Evolutionary conservation across 2,888 invertebrate genomes (phyloP).

Genomic region (Archips crataeganus): DNA sequence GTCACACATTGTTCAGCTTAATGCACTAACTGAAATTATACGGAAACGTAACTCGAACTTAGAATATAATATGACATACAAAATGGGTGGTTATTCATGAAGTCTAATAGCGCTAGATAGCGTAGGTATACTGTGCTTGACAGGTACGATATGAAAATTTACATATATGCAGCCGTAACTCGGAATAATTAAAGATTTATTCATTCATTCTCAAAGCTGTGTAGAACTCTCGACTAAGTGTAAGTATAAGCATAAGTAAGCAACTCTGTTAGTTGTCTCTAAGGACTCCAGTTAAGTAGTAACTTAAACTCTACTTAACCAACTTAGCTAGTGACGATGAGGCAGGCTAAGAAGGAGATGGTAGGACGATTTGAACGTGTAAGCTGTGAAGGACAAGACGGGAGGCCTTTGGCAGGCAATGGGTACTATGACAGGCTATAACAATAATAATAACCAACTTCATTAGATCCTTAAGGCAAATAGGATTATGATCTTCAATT

Average conservation of each 20-base stretch:
- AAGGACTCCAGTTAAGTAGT: neutral
- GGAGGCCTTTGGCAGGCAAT: too few relatives aligned
- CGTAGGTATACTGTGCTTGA: neutral
- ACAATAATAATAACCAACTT: neutral
- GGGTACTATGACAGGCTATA: too few relatives aligned
- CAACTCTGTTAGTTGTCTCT: neutral
- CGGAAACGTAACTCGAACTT: conserved; percentile 21
- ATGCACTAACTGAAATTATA: conserved; percentile 28
- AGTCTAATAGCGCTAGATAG: neutral
- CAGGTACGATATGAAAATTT: conserved; percentile 10
- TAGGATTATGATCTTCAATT: neutral
- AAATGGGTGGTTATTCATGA: conserved; percentile 26
- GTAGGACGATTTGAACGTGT: too few relatives aligned
- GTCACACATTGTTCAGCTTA: conserved; percentile 32
- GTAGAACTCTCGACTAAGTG: neutral
- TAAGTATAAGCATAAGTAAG: neutral
- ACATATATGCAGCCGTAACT: conserved; percentile 1
- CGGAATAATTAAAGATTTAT: neutral
- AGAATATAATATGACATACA: conserved; percentile 20
- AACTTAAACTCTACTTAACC: neutral
- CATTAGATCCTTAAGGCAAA: too few relatives aligned
- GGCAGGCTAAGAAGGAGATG: too few relatives aligned
- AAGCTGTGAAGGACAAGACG: too few relatives aligned
- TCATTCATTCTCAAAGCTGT: neutral
- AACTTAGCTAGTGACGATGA: neutral